Base-by-base conservation (phyloP, 2,888 invertebrate genomes). In the Drosophila differens region DNA sequence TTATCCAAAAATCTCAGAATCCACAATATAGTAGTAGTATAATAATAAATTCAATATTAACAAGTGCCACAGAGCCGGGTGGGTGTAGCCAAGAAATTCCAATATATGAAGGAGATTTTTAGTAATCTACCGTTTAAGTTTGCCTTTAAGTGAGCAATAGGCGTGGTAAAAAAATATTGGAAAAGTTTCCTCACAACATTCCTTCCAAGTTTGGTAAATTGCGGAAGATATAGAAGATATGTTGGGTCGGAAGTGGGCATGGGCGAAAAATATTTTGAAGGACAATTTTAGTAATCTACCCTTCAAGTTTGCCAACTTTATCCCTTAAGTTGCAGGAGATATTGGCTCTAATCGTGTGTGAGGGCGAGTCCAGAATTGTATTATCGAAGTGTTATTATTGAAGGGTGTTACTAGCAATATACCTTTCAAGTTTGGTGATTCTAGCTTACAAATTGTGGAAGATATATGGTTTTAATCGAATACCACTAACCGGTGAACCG, bases 311-410 rank as follows among this genome's bases (percentile, higher is more conserved):
- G 41, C 10, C 10, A 10, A 10, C 2, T 41, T 4, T 4, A 41
- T 9, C 10, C 0, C 10, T 10, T 10, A n/a, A 41, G 4, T n/a
- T 10, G 10, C 10, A 1, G n/a, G 4, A n/a, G n/a, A 41, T 41
- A 1, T n/a, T 4, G 10, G 4, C 9, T 39, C n/a, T 41, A 1
- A 41, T 41, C 1, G 9, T 41, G 4, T 41, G 1, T 41, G n/a
- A n/a, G 10, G n/a, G 4, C 39, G 39, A 0, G 9, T 2, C 4
- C n/a, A 4, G 10, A 12, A 44, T 12, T 2, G 0, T 22, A 12
- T 22, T 44, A 22, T 0, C 22, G 0, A 22, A n/a, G 1, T n/a
- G 10, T 41, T 41, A 22, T 44, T 5, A 12, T 44, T 44, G 12
- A 22, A 22, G 22, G 4, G 5, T 22, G 12, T 22, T 44, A 5